Base-by-base conservation (phyloP, 2,888 invertebrate genomes). In the Bimastos eiseni region DNA sequence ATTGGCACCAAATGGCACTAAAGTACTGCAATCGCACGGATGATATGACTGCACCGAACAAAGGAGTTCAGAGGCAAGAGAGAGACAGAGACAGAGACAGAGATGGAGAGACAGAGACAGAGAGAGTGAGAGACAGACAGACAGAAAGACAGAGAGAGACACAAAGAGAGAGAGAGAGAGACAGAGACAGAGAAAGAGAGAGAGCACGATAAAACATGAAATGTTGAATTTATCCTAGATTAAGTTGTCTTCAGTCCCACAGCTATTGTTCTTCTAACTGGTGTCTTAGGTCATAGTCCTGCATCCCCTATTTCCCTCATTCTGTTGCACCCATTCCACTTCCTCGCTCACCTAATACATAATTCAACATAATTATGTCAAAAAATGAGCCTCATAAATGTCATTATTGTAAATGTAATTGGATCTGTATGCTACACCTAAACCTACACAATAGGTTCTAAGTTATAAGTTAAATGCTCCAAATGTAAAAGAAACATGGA, bases 161-260 rank as follows among this genome's bases (percentile, higher is more conserved):
- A 37, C 33, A 88, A 24, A 88, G 15, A 88, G 88, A 86, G 88
- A 86, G 88, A 86, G 88, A 86, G 88, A 86, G 88, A 86, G n/a
- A n/a, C n/a, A n/a, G n/a, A n/a, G n/a, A n/a, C n/a, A 41, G 88
- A 88, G 88, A 88, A 13, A 89, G 44, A 89, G 36, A 89, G 89
- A 19, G 88, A 6, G 36, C 15, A 24, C 5, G 89, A 89, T 33
- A 33, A 88, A 88, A 37, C 24, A 88, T 34, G 70, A 70, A n/a
- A n/a, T 70, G 30, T 70, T 30, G 70, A 30, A 70, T 70, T 70
- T n/a, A 70, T 70, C 70, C 70, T 8, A 70, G 11, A 70, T n/a
- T 70, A n/a, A n/a, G 30, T 11, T n/a, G n/a, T 70, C n/a, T 70
- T 70, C 70, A 70, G n/a, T 70, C 21, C 30, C 5, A 70, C 70